Evolutionary conservation across 92 coral and sea anemone species (phyloP), one percentile per base, ranked within the genome.

Genomic region (Pocillopora meandrina): DNA sequence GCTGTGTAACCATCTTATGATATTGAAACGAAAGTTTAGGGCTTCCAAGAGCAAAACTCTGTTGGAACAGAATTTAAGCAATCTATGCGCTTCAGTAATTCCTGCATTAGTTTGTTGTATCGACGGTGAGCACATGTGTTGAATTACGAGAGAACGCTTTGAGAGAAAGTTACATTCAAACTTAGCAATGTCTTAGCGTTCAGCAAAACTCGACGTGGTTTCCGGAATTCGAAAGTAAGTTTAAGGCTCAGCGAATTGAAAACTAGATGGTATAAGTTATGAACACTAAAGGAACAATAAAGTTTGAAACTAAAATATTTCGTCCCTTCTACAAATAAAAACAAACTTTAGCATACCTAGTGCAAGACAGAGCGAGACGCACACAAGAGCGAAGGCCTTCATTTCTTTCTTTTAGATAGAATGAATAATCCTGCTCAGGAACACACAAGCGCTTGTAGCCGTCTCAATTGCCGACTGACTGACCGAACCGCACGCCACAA

Each of bases 381-480:
- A 42, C 62, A 82, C 6, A 12, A 61, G 10, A 23, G 18, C 12
- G 61, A 72, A 31, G 72, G 64, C 62, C 63, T 60, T 74, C 86
- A 82, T 82, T 82, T 72, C 74, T 72, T 19, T 73, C 80, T 64
- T 21, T 72, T 72, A 49, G 49, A 57, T 65, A 65, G 35, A 18
- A 20, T 42, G 42, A 70, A 31, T 2, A 60, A 52, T 47, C 61
- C 71, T 21, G 77, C 86, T 72, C 52, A 42, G 52, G 26, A 20
- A 73, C 63, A 61, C 71, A 59, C 73, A 36, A 42, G 60, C 72
- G 71, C 61, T 42, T 15, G 20, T 18, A 21, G 34, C 80, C 61
- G 52, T 18, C 72, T 72, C 61, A 35, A 0, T 62, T 58, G 57
- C 56, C 78, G 70, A 62, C 72, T 23, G 80, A 21, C 23, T 61